These are phyloP conservation scores for Tichodroma muraria DNA, from an alignment of 2,113 vertebrate species.

Conservation along the genomic window DNA sequence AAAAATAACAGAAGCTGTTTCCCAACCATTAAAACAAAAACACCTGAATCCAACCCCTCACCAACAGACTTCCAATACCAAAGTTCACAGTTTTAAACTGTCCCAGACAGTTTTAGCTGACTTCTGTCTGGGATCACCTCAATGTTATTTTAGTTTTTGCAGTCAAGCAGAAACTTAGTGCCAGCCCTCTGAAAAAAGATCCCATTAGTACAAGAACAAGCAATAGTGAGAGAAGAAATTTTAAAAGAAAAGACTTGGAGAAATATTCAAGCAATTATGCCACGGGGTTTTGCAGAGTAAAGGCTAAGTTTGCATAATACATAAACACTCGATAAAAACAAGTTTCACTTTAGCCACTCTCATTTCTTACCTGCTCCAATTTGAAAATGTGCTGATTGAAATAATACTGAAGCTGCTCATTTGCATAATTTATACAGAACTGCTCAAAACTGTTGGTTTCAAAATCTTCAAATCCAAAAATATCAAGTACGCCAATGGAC, in stretches of 20 bases:
- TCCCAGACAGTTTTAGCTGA: background rate
- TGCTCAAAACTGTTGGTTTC: conserved; percentile 96
- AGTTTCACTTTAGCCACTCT: background rate
- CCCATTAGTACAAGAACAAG: background rate
- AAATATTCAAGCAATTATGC: background rate
- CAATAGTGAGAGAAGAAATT: background rate
- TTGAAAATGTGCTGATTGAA: conserved; percentile 99
- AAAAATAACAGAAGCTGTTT: background rate
- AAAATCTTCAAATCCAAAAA: conserved; percentile 98
- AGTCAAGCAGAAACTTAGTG: background rate
- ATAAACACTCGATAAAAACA: background rate
- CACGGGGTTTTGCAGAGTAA: background rate
- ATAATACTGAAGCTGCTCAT: conserved; percentile 97
- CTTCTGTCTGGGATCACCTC: background rate
- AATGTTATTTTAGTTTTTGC: background rate
- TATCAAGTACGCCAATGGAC: conserved; percentile 95
- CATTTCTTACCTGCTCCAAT: conserved; percentile 85
- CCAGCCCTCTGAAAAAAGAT: background rate
- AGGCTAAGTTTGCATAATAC: background rate
- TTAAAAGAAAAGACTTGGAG: background rate
- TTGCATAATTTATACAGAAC: conserved; percentile 99
- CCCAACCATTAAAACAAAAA: background rate
- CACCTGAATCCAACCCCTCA: background rate
- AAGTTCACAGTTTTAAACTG: background rate
- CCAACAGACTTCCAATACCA: background rate